phyloP scores from a whole-genome alignment of 2,113 vertebrate species.

The Promerops cafer region DNA sequence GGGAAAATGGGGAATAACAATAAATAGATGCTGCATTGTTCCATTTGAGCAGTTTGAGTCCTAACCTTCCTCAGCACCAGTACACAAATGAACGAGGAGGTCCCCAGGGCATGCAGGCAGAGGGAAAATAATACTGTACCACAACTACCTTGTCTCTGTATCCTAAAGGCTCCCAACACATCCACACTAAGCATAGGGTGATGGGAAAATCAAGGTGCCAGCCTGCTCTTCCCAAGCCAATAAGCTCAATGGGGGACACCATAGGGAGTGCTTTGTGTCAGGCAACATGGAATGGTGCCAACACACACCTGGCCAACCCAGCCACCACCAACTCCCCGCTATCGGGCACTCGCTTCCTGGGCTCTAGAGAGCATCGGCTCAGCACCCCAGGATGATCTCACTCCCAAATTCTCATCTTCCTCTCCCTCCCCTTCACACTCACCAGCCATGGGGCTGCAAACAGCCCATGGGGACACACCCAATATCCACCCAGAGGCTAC shows the following conservation, averaged over 20 bases:
- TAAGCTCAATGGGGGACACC: neutral
- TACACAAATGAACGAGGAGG: neutral
- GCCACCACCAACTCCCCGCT: neutral
- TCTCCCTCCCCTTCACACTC: neutral
- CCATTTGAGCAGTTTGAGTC: neutral
- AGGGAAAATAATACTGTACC: constrained; percentile 58
- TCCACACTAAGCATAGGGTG: neutral
- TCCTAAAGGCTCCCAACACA: neutral
- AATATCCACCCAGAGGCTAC: neutral
- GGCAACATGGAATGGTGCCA: neutral
- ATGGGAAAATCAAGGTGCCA: neutral
- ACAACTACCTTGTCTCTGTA: neutral
- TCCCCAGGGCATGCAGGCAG: constrained; percentile 8
- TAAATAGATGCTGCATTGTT: constrained; percentile 28
- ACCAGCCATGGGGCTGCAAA: neutral
- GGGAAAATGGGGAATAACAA: neutral
- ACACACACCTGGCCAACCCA: neutral
- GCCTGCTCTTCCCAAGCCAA: neutral
- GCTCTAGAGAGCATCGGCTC: neutral
- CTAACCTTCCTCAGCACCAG: constrained; percentile 49
- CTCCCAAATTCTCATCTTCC: neutral
- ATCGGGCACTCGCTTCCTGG: neutral
- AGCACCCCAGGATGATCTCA: neutral
- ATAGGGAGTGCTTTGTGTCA: neutral
- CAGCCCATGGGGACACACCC: neutral